These are phyloP conservation scores for Xiphophorus couchianus DNA, from an alignment of 2,113 vertebrate genomes.

Conservation along the genomic window DNA sequence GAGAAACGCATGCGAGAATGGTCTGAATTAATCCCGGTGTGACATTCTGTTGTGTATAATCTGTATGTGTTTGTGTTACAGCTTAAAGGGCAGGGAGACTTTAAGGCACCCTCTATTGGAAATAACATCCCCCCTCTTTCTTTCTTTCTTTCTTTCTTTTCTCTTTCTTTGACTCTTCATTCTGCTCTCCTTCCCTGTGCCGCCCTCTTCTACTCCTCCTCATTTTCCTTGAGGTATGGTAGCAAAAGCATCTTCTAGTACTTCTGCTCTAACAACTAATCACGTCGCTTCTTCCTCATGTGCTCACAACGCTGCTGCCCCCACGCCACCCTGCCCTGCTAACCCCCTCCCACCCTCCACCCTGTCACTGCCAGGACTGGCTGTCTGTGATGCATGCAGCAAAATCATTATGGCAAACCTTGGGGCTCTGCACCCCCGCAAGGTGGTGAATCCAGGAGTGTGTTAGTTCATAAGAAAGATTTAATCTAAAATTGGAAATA, in stretches of 20 bases:
- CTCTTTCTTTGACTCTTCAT: conserved; percentile 53
- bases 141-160: conserved; percentile 60
- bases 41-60: conserved; percentile 15
- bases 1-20: not conserved
- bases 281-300: conserved; percentile 43
- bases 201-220: conserved; percentile 72
- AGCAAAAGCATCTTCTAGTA: conserved; percentile 64
- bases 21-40: conserved; percentile 1
- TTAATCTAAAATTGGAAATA: not conserved
- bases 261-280: conserved; percentile 51
- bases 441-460: conserved; percentile 72
- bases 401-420: conserved; percentile 31
- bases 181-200: conserved; percentile 60
- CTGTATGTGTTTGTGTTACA: conserved; percentile 27
- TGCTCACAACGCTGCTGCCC: conserved; percentile 17
- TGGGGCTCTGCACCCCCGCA: conserved; percentile 19
- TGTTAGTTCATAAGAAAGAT: not conserved
- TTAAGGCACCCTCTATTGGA: conserved; percentile 25
- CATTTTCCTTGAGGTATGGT: conserved; percentile 76
- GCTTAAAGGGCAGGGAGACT: conserved; percentile 30
- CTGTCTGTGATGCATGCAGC: conserved; percentile 72
- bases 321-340: not conserved
- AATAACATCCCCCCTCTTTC: conserved; percentile 59
- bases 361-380: conserved; percentile 37
- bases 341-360: not conserved